Percentiles rank a stretch among this genome's conserved stretches.
phyloP scores from a whole-genome alignment of 1,140 invertebrate species.

The Nymphalis io region DNA sequence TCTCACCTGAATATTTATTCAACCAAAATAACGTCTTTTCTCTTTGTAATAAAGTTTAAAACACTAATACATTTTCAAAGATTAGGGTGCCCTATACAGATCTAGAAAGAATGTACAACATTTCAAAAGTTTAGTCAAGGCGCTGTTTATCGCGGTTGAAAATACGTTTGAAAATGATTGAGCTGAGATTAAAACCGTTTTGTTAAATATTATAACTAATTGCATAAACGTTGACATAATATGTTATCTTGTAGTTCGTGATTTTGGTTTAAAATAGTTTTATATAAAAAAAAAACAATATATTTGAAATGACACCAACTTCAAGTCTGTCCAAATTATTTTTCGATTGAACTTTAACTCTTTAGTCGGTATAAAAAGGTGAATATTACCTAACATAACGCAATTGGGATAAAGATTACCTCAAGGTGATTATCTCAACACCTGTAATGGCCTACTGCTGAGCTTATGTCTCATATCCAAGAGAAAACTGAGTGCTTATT shows the following conservation, averaged over 20 bases:
- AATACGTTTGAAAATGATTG: conserved; percentile 9
- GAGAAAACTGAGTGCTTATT: too few species aligned
- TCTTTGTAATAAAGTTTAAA: conserved; percentile 24
- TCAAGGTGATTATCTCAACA: too few species aligned
- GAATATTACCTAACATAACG: too few species aligned
- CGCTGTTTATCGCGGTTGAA: conserved; percentile 30
- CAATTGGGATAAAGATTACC: too few species aligned
- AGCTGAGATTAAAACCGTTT: not conserved
- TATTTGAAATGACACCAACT: too few species aligned
- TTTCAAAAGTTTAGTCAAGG: conserved; percentile 45
- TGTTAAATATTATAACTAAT: conserved; percentile 12
- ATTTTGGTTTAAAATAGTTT: not conserved
- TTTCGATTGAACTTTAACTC: too few species aligned
- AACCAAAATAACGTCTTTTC: conserved; percentile 25
- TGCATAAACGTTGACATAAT: conserved; percentile 7
- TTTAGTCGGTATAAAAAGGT: too few species aligned
- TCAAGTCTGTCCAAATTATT: too few species aligned
- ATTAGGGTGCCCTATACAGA: conserved; percentile 30
- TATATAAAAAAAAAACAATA: not conserved
- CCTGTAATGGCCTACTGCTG: too few species aligned
- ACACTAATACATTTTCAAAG: not conserved
- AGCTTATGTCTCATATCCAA: too few species aligned
- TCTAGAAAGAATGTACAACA: conserved; percentile 43
- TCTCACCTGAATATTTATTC: conserved; percentile 22
- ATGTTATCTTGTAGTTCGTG: not conserved